Conservation (phyloP, 2,888 invertebrate genomes). For the Cantharis rufa region DNA sequence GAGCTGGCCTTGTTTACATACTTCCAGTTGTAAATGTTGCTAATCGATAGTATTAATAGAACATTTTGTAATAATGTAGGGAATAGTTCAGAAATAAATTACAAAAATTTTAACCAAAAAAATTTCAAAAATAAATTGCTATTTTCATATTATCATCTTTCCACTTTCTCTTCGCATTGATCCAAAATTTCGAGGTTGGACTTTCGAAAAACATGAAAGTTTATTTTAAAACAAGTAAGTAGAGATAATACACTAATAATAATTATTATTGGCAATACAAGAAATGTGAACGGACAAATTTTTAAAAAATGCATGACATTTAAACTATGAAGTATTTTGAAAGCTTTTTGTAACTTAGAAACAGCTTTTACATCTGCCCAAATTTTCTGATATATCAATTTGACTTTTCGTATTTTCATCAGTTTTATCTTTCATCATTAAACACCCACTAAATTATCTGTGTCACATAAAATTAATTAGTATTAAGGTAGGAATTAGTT, state of each 20-base stretch:
- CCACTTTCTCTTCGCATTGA: neutral
- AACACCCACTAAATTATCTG: slow-evolving; percentile 31
- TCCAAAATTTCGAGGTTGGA: neutral
- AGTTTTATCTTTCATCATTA: slow-evolving; percentile 36
- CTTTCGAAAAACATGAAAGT: neutral
- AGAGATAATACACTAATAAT: neutral
- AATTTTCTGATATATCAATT: slow-evolving; percentile 36
- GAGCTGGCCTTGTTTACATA: no score
- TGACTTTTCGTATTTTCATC: slow-evolving; percentile 39
- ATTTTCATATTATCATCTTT: neutral
- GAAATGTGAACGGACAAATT: neutral
- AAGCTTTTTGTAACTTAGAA: slow-evolving; percentile 45
- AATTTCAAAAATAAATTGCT: neutral
- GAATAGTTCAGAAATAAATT: no score
- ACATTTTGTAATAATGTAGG: neutral
- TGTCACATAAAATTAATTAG: slow-evolving; percentile 36
- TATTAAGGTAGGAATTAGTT: slow-evolving; percentile 33
- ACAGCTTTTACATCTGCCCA: slow-evolving; percentile 22
- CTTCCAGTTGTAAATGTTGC: no score
- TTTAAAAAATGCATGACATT: neutral
- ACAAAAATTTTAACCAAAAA: no score
- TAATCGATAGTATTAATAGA: no score
- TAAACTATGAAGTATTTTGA: neutral
- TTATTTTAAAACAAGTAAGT: neutral
- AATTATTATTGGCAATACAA: neutral